A percentile compares a stretch with the other conserved stretches of the same genome.
phyloP scores from a whole-genome alignment of 2,888 invertebrate species.

The Ligdia adustata region DNA sequence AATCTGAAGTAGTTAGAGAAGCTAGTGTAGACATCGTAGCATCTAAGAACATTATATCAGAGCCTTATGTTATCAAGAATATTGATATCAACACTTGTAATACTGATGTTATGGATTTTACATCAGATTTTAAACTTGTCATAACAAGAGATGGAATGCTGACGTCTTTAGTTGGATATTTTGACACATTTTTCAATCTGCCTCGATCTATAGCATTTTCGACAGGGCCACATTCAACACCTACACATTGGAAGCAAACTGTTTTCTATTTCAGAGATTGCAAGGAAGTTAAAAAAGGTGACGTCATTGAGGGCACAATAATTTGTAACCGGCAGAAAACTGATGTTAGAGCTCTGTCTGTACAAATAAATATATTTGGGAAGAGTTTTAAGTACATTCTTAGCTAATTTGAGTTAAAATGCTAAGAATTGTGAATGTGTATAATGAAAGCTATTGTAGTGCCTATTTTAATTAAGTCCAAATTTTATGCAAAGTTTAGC shows the following conservation, averaged over 20 bases:
- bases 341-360: constrained; percentile 89
- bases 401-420: constrained; percentile 68
- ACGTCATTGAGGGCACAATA: constrained; percentile 86
- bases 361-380: constrained; percentile 87
- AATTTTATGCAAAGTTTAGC: constrained; percentile 20
- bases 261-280: constrained; percentile 92
- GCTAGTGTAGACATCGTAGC: constrained; percentile 81
- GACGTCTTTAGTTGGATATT: constrained; percentile 94
- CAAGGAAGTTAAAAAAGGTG: constrained; percentile 87
- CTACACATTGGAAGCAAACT: constrained; percentile 98
- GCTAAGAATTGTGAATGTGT: too few species aligned
- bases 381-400: constrained; percentile 86
- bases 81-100: constrained; percentile 91
- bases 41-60: constrained; percentile 86
- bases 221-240: constrained; percentile 89
- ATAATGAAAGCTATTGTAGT: constrained; percentile 12
- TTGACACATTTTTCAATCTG: constrained; percentile 94
- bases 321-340: constrained; percentile 88
- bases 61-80: constrained; percentile 86
- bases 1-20: constrained; percentile 91
- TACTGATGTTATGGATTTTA: constrained; percentile 88
- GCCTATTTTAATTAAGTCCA: constrained; percentile 26
- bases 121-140: constrained; percentile 86
- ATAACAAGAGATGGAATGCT: constrained; percentile 87
- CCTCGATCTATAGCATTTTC: constrained; percentile 87